Percentiles rank a stretch among this genome's conserved stretches.
phyloP scores from a whole-genome alignment of 2,113 vertebrate genomes.

The Melierax canorus region DNA sequence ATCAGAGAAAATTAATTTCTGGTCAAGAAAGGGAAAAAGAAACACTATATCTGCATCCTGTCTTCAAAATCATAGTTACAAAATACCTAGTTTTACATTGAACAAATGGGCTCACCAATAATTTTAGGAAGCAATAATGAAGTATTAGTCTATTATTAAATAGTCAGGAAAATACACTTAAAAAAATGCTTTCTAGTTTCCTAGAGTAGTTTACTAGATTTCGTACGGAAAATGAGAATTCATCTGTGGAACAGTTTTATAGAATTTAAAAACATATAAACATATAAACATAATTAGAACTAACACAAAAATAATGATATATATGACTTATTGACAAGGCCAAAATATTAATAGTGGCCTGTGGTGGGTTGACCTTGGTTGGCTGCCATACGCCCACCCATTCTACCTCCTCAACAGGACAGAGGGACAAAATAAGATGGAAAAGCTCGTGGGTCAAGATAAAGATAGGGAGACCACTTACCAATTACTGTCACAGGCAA shows the following conservation, averaged over 20 bases:
- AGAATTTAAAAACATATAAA: not conserved
- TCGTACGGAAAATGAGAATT: not conserved
- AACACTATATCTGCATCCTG: not conserved
- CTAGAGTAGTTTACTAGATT: not conserved
- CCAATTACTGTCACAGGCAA: not conserved
- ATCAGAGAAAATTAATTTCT: not conserved
- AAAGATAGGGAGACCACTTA: not conserved
- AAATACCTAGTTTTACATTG: not conserved
- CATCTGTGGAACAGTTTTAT: not conserved
- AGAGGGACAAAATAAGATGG: not conserved
- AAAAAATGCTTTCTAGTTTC: not conserved
- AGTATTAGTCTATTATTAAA: not conserved
- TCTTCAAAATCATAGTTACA: not conserved
- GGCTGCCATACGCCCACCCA: accelerated
- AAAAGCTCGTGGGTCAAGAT: not conserved
- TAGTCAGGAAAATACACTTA: not conserved
- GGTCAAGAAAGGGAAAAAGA: not conserved
- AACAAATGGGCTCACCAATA: not conserved
- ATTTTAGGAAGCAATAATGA: not conserved
- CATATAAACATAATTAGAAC: not conserved
- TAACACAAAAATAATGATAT: not conserved
- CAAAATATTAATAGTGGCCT: not conserved
- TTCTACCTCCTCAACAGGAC: not conserved
- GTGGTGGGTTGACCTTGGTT: not conserved
- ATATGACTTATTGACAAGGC: not conserved